These are phyloP conservation scores for Stylophora pistillata DNA, from an alignment of 64 coral and sea anemone genomes.

Conservation along the genomic window DNA sequence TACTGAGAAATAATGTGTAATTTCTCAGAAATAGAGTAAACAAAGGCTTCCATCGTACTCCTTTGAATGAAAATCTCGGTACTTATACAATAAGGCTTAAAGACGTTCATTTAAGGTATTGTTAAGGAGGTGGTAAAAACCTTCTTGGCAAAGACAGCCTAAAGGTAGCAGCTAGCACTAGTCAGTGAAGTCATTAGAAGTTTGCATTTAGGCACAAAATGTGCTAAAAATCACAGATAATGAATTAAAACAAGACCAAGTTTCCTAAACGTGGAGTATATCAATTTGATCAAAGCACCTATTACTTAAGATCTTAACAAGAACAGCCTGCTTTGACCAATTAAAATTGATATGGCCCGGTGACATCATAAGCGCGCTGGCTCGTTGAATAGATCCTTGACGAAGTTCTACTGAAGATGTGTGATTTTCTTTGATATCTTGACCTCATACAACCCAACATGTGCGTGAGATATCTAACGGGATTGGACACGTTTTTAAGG, in stretches of 20 bases:
- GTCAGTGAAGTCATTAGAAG: constrained; percentile 6
- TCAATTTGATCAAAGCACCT: background rate
- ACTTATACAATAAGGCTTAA: background rate
- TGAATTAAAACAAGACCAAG: background rate
- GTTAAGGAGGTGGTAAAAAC: background rate
- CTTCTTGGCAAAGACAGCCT: too few relatives aligned
- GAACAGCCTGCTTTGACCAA: background rate
- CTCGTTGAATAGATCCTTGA: background rate
- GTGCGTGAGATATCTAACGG: background rate
- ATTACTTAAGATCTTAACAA: background rate
- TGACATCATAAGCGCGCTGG: background rate
- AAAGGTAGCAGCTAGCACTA: background rate
- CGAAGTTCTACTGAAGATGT: background rate
- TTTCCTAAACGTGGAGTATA: background rate
- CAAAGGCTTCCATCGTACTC: background rate
- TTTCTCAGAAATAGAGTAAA: background rate
- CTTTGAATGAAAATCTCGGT: background rate
- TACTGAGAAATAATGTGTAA: background rate
- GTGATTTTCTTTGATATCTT: background rate
- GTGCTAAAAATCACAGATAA: constrained; percentile 10
- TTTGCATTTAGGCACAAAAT: constrained; percentile 1
- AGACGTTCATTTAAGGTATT: constrained; percentile 9
- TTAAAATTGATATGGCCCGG: background rate
- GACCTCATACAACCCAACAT: background rate
- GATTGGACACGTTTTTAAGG: background rate